These are phyloP conservation scores for Microplitis deprimator DNA, from an alignment of 2,888 invertebrate species.

Conservation along the genomic window DNA sequence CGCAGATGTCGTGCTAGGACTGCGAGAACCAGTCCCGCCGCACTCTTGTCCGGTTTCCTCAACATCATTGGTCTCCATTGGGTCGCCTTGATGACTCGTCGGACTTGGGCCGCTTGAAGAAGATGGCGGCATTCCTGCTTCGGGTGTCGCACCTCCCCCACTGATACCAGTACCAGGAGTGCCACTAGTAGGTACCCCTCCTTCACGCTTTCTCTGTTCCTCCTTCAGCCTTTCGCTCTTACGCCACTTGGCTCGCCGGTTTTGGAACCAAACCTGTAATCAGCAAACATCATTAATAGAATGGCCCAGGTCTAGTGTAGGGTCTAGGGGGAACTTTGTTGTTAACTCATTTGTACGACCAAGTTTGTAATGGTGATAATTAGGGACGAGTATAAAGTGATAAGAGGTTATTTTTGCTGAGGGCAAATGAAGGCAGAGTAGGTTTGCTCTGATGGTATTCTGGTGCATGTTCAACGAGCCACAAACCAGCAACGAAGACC, in stretches of 20 bases:
- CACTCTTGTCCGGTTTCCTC: slow-evolving; percentile 50
- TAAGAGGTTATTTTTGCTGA: slow-evolving; percentile 18
- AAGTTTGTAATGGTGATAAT: slow-evolving; percentile 33
- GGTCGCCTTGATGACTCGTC: slow-evolving; percentile 58
- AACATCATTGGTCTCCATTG: slow-evolving; percentile 52
- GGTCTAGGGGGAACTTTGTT: not conserved
- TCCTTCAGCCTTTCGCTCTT: slow-evolving; percentile 93
- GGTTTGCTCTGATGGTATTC: slow-evolving; percentile 40
- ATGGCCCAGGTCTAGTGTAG: no score
- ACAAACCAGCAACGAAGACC: slow-evolving; percentile 36
- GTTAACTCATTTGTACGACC: slow-evolving; percentile 6
- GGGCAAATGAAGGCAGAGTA: slow-evolving; percentile 36
- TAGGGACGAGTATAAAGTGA: slow-evolving; percentile 23
- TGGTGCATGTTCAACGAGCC: slow-evolving; percentile 69
- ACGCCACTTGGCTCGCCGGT: slow-evolving; percentile 92
- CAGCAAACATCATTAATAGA: not conserved
- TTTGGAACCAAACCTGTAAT: slow-evolving; percentile 92
- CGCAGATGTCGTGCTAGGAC: slow-evolving; percentile 69
- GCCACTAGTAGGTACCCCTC: slow-evolving; percentile 72
- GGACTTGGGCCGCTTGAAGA: slow-evolving; percentile 64
- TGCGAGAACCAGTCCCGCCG: slow-evolving; percentile 58
- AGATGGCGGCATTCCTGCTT: slow-evolving; percentile 55
- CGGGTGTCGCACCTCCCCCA: slow-evolving; percentile 49
- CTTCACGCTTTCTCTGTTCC: slow-evolving; percentile 88
- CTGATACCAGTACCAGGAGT: not conserved